Conservation (phyloP, 2,888 invertebrate species). For the Tetragonula carbonaria region DNA sequence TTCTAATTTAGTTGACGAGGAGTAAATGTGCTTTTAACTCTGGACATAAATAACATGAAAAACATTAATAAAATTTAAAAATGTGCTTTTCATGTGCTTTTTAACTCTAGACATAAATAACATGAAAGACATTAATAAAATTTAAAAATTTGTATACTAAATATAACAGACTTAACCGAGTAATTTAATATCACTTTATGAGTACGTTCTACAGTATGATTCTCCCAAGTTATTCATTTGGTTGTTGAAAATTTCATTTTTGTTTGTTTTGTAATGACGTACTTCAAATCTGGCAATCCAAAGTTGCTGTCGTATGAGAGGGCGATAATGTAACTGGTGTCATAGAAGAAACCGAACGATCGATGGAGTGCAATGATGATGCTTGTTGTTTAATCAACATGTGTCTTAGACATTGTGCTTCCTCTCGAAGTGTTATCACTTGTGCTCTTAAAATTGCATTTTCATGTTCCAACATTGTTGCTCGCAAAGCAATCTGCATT, state of each 20-base stretch:
- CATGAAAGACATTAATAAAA: constrained; percentile 8
- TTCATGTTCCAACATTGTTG: constrained; percentile 94
- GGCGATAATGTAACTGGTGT: constrained; percentile 65
- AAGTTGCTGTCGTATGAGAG: constrained; percentile 41
- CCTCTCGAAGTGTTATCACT: constrained; percentile 91
- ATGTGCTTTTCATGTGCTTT: neutral
- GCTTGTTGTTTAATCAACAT: constrained; percentile 85
- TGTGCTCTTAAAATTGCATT: constrained; percentile 94
- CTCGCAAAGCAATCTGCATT: constrained; percentile 91
- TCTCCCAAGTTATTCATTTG: neutral
- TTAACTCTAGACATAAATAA: neutral
- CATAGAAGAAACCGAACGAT: constrained; percentile 64
- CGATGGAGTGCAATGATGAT: constrained; percentile 61
- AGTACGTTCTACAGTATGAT: neutral
- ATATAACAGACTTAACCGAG: constrained; percentile 17
- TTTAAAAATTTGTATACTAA: neutral
- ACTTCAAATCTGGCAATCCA: constrained; percentile 62
- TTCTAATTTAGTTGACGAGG: neutral
- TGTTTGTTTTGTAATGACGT: neutral
- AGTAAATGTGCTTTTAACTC: neutral
- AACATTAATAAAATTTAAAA: constrained; percentile 16
- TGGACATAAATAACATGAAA: neutral
- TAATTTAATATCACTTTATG: constrained; percentile 2
- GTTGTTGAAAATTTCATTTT: neutral
- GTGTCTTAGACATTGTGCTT: constrained; percentile 89